Evolutionary conservation across 1,140 invertebrate species (phyloP).

Genomic region (Caenorhabditis inopinata): DNA sequence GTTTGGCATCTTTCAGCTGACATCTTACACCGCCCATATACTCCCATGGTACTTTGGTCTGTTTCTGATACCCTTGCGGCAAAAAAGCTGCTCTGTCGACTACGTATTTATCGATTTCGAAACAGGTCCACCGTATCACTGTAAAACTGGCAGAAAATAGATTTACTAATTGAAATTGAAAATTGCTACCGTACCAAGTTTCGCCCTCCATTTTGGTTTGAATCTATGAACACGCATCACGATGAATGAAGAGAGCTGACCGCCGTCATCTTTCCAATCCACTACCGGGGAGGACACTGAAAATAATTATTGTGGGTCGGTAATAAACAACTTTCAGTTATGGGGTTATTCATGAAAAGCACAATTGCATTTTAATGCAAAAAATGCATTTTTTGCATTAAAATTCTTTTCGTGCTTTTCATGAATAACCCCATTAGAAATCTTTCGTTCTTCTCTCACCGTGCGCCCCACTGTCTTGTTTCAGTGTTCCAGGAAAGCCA

Average conservation of each 20-base stretch:
- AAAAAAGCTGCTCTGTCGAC: conserved; percentile 1
- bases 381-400: too few species aligned
- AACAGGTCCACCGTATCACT: conserved; percentile 17
- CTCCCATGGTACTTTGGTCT: conserved; percentile 23
- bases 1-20: neutral
- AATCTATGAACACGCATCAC: conserved; percentile 18
- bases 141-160: too few species aligned
- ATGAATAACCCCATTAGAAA: neutral
- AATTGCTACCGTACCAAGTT: neutral
- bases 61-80: conserved; percentile 29
- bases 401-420: too few species aligned
- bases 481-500: too few species aligned
- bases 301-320: neutral
- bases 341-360: neutral
- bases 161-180: too few species aligned
- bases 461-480: too few species aligned
- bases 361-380: too few species aligned
- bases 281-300: neutral
- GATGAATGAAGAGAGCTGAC: conserved; percentile 11
- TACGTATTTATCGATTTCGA: neutral
- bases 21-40: conserved; percentile 1
- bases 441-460: neutral
- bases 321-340: neutral
- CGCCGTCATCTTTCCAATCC: neutral
- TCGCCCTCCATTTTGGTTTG: conserved; percentile 33